Base-by-base conservation (phyloP, 1,140 invertebrate species). In the Heliconius eleuchia region DNA sequence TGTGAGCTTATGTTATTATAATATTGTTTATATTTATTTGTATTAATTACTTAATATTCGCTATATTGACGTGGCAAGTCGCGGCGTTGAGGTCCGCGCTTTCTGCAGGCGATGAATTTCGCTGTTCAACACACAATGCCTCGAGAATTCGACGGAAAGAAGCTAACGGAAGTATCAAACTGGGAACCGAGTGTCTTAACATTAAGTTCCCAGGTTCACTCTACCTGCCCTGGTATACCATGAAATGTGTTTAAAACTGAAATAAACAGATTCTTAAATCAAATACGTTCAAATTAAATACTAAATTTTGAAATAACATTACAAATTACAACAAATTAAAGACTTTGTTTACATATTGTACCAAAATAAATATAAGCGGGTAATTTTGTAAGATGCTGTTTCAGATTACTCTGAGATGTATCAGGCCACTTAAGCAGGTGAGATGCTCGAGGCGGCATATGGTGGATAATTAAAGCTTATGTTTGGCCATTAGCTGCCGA, bases 401-500 rank as follows among this genome's bases (percentile, higher is more conserved):
- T 66, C 27, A 50, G 39, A 73, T 46, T 73, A 46, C 72, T 23
- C 72, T 7, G 39, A 73, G 39, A 73, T 46, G 72, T 73, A 73
- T 73, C 72, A 73, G 42, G 42, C 39, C 42, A 73, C 72, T 73
- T 73, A 73, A 73, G 72, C 42, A 73, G 72, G 72, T 73, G 37
- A 73, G 72, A n/a, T 50, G n/a, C 39, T 73, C 72, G 42, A 23
- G 72, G 72, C 72, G 72, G 34, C 72, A 46, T 73, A 73, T 73
- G 72, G 19, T 46, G 42, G 72, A 73, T 73, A 73, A 73, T 73
- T 73, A 50, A 73, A 50, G 72, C 72, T 73, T 46, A 73, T 23
- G 72, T 73, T 6, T 42, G 72, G 72, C 72, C 72, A 73, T 42
- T 39, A 73, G 18, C 11, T 72, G n/a, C 71, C n/a, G 27, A 11